These are phyloP conservation scores for Rousettus madagascariensis DNA, from an alignment of 2,797 vertebrate species.

Conservation along the genomic window DNA sequence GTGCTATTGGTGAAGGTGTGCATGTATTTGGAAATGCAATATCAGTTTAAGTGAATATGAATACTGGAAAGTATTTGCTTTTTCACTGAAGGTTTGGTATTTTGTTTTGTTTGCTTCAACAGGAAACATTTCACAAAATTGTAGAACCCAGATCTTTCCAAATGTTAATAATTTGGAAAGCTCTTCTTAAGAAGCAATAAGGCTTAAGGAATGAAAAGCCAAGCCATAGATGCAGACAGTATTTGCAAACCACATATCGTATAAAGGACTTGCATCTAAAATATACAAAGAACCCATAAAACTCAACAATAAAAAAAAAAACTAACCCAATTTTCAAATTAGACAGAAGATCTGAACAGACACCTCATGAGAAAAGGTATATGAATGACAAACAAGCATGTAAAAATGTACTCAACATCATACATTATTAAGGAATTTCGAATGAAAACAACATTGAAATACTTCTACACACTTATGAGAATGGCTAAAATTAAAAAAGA, in stretches of 20 bases:
- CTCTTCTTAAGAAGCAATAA: background rate
- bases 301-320: conserved; percentile 11
- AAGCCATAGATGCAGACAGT: background rate
- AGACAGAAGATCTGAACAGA: background rate
- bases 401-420: background rate
- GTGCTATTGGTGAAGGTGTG: background rate
- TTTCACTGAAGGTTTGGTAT: background rate
- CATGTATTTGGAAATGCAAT: background rate
- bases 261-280: background rate
- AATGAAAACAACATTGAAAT: background rate
- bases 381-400: background rate
- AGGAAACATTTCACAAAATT: background rate
- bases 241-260: background rate
- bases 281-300: background rate
- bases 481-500: background rate
- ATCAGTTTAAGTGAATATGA: background rate
- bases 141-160: background rate
- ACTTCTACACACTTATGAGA: background rate
- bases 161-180: background rate
- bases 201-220: background rate
- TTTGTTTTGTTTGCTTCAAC: conserved; percentile 18
- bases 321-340: background rate
- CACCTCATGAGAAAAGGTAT: background rate
- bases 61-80: background rate
- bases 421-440: background rate